Conservation (phyloP, 2,888 invertebrate genomes). For the Habroteleia sp. region DNA sequence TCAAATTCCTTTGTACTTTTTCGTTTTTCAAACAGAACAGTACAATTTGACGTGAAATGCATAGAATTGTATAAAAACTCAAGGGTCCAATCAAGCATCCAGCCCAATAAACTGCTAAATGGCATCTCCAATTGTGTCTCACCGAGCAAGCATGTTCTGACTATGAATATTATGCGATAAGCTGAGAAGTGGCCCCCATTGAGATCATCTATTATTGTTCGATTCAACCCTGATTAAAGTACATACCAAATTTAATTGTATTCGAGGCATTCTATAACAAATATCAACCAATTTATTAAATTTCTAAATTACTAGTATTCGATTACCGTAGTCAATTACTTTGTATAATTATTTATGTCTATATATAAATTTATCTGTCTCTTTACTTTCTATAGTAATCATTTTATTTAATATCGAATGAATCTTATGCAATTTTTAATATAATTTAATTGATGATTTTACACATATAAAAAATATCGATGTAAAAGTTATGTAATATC, state of each 20-base stretch:
- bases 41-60: conserved; percentile 10
- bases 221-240: conserved; percentile 9
- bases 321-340: no score
- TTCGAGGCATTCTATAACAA: no score
- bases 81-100: conserved; percentile 31
- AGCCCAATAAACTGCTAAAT: conserved; percentile 31
- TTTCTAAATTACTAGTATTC: no score
- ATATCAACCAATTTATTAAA: no score
- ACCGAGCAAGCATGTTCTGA: conserved; percentile 9
- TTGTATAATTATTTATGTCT: no score
- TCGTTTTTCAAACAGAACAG: conserved; percentile 2
- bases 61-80: conserved; percentile 20
- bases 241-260: conserved; percentile 7
- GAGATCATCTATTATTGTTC: conserved; percentile 27
- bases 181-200: conserved; percentile 23
- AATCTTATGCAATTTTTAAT: no score
- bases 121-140: conserved; percentile 33
- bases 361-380: no score
- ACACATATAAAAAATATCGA: no score
- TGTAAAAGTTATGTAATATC: not conserved
- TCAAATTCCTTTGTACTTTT: no score
- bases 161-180: conserved; percentile 22
- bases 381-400: no score
- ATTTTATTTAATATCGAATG: no score
- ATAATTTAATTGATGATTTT: no score